Percentiles rank a stretch among this genome's conserved stretches.
phyloP scores from a whole-genome alignment of 2,888 invertebrate genomes.

The Odontocerum albicorne region DNA sequence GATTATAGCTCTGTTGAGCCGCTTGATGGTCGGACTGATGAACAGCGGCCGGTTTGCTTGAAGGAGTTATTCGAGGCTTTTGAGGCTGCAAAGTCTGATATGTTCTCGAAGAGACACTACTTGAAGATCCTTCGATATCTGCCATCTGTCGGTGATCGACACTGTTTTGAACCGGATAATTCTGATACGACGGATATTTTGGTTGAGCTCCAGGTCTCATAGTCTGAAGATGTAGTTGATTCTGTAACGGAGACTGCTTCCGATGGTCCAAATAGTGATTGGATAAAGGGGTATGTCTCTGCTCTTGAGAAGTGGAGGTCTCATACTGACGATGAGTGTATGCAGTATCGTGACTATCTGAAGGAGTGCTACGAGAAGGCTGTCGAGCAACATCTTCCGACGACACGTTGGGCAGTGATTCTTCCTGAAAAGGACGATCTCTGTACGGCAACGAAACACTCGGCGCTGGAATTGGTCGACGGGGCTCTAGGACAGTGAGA shows the following conservation, averaged over 20 bases:
- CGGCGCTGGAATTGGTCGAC: conserved; percentile 18
- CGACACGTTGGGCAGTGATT: conserved; percentile 5
- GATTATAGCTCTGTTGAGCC: conserved; percentile 22
- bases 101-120: neutral
- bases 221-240: conserved; percentile 21
- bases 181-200: conserved; percentile 14
- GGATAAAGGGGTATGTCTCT: conserved; percentile 16
- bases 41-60: conserved; percentile 20
- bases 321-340: conserved; percentile 25
- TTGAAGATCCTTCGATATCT: conserved; percentile 33
- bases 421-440: conserved; percentile 11
- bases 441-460: neutral
- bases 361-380: conserved; percentile 1
- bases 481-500: conserved; percentile 29
- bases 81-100: conserved; percentile 2
- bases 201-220: conserved; percentile 15
- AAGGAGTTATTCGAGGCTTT: conserved; percentile 30
- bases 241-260: conserved; percentile 8
- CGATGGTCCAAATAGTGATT: conserved; percentile 16
- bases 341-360: neutral
- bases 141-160: conserved; percentile 10
- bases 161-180: conserved; percentile 26
- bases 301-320: conserved; percentile 13
- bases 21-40: conserved; percentile 29
- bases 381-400: conserved; percentile 1